phyloP scores from a whole-genome alignment of 2,888 invertebrate species.

The Branchipolynoe longqiensis region DNA sequence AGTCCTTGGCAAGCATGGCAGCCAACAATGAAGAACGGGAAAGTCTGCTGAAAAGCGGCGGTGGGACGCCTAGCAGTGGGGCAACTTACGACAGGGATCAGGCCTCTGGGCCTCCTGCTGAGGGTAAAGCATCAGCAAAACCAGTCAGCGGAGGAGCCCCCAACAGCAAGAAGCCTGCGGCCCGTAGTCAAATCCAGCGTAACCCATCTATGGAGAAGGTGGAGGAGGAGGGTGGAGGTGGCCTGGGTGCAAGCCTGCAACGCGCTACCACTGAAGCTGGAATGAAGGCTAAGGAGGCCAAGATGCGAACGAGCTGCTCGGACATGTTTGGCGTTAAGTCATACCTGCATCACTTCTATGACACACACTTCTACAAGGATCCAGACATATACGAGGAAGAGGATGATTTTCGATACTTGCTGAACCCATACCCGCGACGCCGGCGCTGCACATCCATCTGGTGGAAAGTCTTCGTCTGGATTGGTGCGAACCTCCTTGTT shows the following conservation, averaged over 20 bases:
- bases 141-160: conserved; percentile 42
- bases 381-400: conserved; percentile 79
- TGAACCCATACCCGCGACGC: conserved; percentile 76
- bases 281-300: conserved; percentile 3
- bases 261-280: conserved; percentile 1
- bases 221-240: conserved; percentile 52
- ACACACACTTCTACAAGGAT: conserved; percentile 76
- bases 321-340: conserved; percentile 83
- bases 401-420: conserved; percentile 77
- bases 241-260: conserved; percentile 36
- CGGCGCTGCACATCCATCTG: conserved; percentile 72
- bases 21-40: conserved; percentile 27
- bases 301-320: conserved; percentile 82
- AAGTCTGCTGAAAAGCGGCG: conserved; percentile 2
- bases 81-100: neutral
- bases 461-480: conserved; percentile 79
- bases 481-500: conserved; percentile 82
- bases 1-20: neutral
- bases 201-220: conserved; percentile 66
- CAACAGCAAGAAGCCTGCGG: conserved; percentile 38
- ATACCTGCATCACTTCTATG: conserved; percentile 84
- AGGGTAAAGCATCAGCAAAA: neutral
- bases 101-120: conserved; percentile 27
- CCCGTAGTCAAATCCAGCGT: conserved; percentile 56
- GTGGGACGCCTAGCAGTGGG: neutral